Base-by-base conservation (phyloP, 1,140 invertebrate genomes). In the Pachyrhynchus sulphureomaculatus region DNA sequence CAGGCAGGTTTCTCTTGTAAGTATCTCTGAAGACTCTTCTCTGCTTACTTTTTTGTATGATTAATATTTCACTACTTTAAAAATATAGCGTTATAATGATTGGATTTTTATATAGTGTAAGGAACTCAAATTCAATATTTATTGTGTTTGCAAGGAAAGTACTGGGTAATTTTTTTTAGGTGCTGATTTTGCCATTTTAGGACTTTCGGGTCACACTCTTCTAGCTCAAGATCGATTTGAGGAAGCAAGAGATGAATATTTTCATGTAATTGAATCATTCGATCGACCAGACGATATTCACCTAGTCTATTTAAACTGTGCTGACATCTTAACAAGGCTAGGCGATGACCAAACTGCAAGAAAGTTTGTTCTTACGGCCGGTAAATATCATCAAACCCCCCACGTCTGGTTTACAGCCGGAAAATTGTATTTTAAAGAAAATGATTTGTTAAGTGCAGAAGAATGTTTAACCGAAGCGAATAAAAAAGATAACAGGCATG, bases 381-480 rank as follows among this genome's bases (percentile, higher is more conserved):
- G 69, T 39, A 72, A 76, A 56, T 51, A 65, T 29, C 68, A 65
- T 44, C 68, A 70, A 15, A 72, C 73, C 2, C 71, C 73, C 0
- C 70, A 72, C 29, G 68, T 70, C 3, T 75, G 73, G 75, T 56
- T 70, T 3, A 52, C 42, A 36, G 64, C 61, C 4, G 75, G 75
- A 4, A 48, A 68, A 21, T 48, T 68, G 12, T 74, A 70, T 65
- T 70, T 68, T 26, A 53, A 63, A 13, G 57, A 71, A 65, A 70
- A 72, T 20, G 71, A 75, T 57, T 44, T 71, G 12, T 8, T 70
- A 5, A 70, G 68, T 55, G 70, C 75, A 3, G 73, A 75, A 65
- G 70, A 70, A 37, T 75, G 73, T 62, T 64, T 76, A 26, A 64
- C 53, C 6, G 67, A 71, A 59, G 64, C 72, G 5, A 74, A 75